Conservation (phyloP, 2,113 vertebrate species). For the Dolichallabes microphthalmus region DNA sequence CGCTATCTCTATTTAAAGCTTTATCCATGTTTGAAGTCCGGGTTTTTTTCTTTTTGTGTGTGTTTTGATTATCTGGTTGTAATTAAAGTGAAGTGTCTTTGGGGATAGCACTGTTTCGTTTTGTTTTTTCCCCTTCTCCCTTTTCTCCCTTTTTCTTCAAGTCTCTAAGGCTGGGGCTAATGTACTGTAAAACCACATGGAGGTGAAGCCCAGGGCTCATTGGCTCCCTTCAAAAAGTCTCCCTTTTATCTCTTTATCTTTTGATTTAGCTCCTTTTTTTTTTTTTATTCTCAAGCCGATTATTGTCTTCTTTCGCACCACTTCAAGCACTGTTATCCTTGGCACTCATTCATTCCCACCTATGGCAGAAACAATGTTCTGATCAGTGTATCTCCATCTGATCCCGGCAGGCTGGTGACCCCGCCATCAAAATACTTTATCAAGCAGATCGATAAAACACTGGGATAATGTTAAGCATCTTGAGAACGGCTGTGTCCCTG, state of each 20-base stretch:
- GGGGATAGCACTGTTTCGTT: slow-evolving; percentile 8
- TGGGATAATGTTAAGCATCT: slow-evolving; percentile 41
- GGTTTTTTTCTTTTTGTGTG: background rate
- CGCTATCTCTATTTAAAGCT: slow-evolving; percentile 22
- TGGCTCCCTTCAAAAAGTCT: slow-evolving; percentile 5
- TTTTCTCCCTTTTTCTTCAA: too few relatives aligned
- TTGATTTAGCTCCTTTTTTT: background rate
- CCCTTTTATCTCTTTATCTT: slow-evolving; percentile 18
- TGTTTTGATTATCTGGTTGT: slow-evolving; percentile 42
- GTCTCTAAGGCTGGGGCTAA: slow-evolving; percentile 29
- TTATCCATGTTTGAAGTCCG: slow-evolving; percentile 23
- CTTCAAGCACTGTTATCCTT: background rate
- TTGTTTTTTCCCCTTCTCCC: background rate
- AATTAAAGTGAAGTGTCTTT: slow-evolving; percentile 29
- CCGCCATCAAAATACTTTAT: slow-evolving; percentile 39
- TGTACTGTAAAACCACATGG: slow-evolving; percentile 38
- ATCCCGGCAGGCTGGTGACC: slow-evolving; percentile 16
- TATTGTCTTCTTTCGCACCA: background rate
- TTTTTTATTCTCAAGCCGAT: background rate
- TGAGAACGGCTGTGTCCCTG: slow-evolving; percentile 30
- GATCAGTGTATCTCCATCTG: slow-evolving; percentile 1
- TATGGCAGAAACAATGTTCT: background rate
- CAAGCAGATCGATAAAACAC: slow-evolving; percentile 49
- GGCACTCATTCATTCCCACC: background rate
- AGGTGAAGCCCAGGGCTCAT: slow-evolving; percentile 30